These are phyloP conservation scores for Scartelaos histophorus DNA, from an alignment of 2,113 vertebrate genomes.

Conservation along the genomic window DNA sequence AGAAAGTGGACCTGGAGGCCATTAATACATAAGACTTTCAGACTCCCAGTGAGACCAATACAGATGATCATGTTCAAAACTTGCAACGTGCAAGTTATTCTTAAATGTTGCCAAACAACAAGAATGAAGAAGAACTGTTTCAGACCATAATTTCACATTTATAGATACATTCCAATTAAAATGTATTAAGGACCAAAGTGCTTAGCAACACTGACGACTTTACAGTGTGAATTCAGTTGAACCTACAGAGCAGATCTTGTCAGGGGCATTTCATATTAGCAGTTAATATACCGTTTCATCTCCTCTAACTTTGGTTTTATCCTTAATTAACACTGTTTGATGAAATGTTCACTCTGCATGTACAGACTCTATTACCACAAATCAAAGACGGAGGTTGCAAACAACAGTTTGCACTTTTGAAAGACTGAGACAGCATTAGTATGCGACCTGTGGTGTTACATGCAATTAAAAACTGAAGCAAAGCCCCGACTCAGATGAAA, in stretches of 20 bases:
- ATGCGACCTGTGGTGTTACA: conserved; percentile 49
- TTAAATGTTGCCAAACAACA: not conserved
- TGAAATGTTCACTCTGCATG: conserved; percentile 1
- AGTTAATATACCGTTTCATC: conserved; percentile 7
- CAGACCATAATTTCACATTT: conserved; percentile 33
- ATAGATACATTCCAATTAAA: conserved; percentile 3
- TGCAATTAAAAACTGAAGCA: conserved; percentile 46
- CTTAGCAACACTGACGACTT: conserved; percentile 32
- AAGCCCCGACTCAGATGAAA: conserved; percentile 39
- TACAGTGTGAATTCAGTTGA: conserved; percentile 30
- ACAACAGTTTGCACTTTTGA: conserved; percentile 31
- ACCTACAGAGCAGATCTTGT: conserved; percentile 9
- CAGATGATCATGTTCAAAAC: not conserved
- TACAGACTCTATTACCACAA: conserved; percentile 18
- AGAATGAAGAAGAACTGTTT: conserved; percentile 7
- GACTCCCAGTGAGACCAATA: not conserved
- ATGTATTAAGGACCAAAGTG: conserved; percentile 51
- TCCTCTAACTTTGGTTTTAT: conserved; percentile 25
- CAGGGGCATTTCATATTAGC: conserved; percentile 14
- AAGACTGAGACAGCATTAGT: conserved; percentile 37
- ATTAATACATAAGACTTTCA: not conserved
- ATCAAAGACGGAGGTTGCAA: conserved; percentile 10
- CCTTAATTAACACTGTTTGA: conserved; percentile 22
- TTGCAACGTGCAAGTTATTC: not conserved
- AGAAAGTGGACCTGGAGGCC: too few relatives aligned